Conservation (phyloP, 1,140 invertebrate species). For the Maconellicoccus hirsutus region DNA sequence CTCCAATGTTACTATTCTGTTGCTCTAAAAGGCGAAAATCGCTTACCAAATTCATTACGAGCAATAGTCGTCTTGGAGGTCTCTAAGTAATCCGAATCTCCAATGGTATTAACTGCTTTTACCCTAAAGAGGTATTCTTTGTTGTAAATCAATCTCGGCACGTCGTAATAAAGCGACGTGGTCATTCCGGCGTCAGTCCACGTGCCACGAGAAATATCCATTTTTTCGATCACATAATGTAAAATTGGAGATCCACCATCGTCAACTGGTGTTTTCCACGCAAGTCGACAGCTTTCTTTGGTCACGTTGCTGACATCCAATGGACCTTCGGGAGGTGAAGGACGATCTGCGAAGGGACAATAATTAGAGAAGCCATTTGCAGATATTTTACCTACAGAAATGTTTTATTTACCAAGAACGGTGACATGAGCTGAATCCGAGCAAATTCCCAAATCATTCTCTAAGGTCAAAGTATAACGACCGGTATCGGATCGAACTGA, state of each 20-base stretch:
- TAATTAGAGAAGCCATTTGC: not conserved
- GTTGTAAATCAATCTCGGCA: slow-evolving; percentile 74
- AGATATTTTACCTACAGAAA: not conserved
- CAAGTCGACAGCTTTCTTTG: slow-evolving; percentile 75
- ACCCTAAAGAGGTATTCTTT: slow-evolving; percentile 89
- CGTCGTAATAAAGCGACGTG: slow-evolving; percentile 66
- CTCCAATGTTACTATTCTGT: not conserved
- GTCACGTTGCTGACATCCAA: slow-evolving; percentile 73
- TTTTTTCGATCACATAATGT: slow-evolving; percentile 96
- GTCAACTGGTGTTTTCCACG: slow-evolving; percentile 71
- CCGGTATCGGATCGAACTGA: slow-evolving; percentile 70
- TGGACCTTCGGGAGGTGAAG: slow-evolving; percentile 74
- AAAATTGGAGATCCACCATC: slow-evolving; percentile 87
- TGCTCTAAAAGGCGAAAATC: not conserved
- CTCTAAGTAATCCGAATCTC: slow-evolving; percentile 82
- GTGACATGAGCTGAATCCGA: slow-evolving; percentile 74
- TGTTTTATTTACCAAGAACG: slow-evolving; percentile 50
- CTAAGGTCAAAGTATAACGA: slow-evolving; percentile 68
- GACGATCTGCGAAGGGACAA: slow-evolving; percentile 49
- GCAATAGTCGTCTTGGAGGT: slow-evolving; percentile 77
- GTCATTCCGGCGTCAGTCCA: slow-evolving; percentile 91
- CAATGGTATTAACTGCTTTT: slow-evolving; percentile 88
- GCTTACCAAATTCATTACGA: slow-evolving; percentile 74
- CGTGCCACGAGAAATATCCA: slow-evolving; percentile 85
- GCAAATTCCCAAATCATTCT: slow-evolving; percentile 70